Conservation (phyloP, 2,888 invertebrate species). For the Drosophila affinis region DNA sequence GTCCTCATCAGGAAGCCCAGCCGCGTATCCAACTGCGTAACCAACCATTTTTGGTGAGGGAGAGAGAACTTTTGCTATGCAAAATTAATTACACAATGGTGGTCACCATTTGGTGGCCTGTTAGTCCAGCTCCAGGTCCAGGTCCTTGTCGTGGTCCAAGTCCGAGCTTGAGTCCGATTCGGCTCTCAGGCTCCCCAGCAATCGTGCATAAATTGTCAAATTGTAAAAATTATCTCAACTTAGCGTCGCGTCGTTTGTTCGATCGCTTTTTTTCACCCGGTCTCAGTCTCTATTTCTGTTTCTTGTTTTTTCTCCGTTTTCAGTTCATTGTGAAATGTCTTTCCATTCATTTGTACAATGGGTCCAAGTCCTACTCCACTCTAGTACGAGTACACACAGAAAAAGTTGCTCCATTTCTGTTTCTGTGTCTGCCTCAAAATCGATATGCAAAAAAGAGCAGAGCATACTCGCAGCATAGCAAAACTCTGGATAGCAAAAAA, state of each 20-base stretch:
- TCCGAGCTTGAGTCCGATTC: neutral
- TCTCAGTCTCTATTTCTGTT: neutral
- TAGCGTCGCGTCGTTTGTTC: conserved; percentile 63
- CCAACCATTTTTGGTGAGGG: conserved; percentile 22
- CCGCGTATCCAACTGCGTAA: conserved; percentile 60
- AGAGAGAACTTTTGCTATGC: conserved; percentile 65
- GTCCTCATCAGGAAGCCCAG: conserved; percentile 68
- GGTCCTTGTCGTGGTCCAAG: conserved; percentile 15
- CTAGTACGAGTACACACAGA: conserved; percentile 26
- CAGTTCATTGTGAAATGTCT: conserved; percentile 71
- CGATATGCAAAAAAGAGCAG: conserved; percentile 66
- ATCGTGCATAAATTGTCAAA: conserved; percentile 80
- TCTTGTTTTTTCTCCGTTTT: neutral
- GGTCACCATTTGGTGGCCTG: conserved; percentile 29
- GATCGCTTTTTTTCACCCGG: conserved; percentile 22
- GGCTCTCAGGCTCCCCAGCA: conserved; percentile 36
- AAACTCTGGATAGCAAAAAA: conserved; percentile 16
- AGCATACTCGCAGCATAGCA: conserved; percentile 15
- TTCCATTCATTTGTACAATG: conserved; percentile 64
- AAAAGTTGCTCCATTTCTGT: conserved; percentile 69
- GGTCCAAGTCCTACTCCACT: conserved; percentile 41
- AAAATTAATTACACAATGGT: conserved; percentile 76
- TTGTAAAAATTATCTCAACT: conserved; percentile 80
- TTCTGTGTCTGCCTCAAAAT: conserved; percentile 44
- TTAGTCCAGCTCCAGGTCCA: neutral